Percentiles rank a stretch among this genome's conserved stretches.
Evolutionary conservation across 2,888 invertebrate species (phyloP).

Genomic region (Ommatoiulus sabulosus): DNA sequence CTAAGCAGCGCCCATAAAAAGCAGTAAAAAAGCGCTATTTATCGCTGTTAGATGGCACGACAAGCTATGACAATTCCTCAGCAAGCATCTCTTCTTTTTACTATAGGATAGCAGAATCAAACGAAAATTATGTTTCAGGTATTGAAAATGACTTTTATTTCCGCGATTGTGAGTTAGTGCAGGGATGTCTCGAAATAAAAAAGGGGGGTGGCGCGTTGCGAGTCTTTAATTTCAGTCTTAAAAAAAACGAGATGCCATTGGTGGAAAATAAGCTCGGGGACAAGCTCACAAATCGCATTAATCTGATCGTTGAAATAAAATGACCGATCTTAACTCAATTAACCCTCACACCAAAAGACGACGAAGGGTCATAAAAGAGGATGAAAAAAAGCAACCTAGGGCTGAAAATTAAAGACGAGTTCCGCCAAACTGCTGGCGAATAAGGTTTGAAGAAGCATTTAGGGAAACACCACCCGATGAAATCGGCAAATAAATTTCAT

Average conservation of each 20-base stretch:
- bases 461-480: background rate
- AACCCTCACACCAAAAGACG: constrained; percentile 51
- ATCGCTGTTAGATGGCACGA: background rate
- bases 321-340: constrained; percentile 58
- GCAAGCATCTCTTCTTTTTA: background rate
- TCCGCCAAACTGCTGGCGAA: background rate
- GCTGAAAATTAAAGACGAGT: constrained; percentile 19
- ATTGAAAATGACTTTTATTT: constrained; percentile 49
- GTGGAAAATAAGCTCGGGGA: constrained; percentile 25
- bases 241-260: constrained; percentile 14
- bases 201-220: background rate
- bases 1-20: constrained; percentile 2
- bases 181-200: background rate
- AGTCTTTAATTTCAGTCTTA: constrained; percentile 45
- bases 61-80: background rate
- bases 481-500: background rate
- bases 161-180: constrained; percentile 14
- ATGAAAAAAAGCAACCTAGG: background rate
- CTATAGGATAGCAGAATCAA: constrained; percentile 5
- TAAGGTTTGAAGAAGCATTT: background rate
- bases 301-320: constrained; percentile 57
- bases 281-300: constrained; percentile 57
- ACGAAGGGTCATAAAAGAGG: constrained; percentile 51
- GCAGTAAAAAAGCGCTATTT: constrained; percentile 16
- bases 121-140: constrained; percentile 44